Evolutionary conservation across 2,888 invertebrate species (phyloP), one percentile per base, ranked within the genome.

Genomic region (Hirtodrosophila cameraria): DNA sequence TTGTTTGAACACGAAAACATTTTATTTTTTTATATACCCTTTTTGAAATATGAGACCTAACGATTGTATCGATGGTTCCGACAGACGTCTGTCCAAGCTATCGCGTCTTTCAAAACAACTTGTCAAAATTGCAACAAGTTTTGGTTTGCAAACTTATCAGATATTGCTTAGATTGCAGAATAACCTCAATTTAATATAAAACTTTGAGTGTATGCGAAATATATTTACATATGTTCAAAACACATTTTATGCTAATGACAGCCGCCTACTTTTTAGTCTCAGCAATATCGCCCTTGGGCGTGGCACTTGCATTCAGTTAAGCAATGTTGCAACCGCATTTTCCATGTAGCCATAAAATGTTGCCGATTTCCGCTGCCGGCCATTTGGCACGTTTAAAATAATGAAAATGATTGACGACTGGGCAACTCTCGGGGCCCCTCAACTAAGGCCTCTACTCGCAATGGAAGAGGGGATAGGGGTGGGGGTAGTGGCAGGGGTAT

Each of bases 311-410:
- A 36, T 46, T 25, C 39, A 25, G 20, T n/a, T 18, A 39, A 16
- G 20, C 35, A 46, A 66, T 65, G 58, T 66, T 66, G 67, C 65
- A 52, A 65, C 41, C 23, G 33, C 64, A 63, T 33, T 54, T 28
- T 49, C 31, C 33, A 41, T 36, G 20, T 12, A 31, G 64, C 74
- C 61, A 72, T 74, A 68, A 74, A 78, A 64, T 36, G 69, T 61
- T 59, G 64, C 49, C 63, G 69, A 77, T 78, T 81, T 77, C 76
- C 76, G 82, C 70, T 76, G 57, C 64, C 59, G 74, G 81, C 74
- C 61, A 81, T 76, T 76, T 76, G 75, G 70, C 76, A 76, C 76
- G 78, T 81, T 78, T 77, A 74, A 66, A 52, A 75, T 78, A 81
- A 81, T 73, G 77, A 77, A 76, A 73, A 76, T 76, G 81, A 76